Evolutionary conservation across 2,888 invertebrate genomes (phyloP).

Genomic region (Plebejus anna): DNA sequence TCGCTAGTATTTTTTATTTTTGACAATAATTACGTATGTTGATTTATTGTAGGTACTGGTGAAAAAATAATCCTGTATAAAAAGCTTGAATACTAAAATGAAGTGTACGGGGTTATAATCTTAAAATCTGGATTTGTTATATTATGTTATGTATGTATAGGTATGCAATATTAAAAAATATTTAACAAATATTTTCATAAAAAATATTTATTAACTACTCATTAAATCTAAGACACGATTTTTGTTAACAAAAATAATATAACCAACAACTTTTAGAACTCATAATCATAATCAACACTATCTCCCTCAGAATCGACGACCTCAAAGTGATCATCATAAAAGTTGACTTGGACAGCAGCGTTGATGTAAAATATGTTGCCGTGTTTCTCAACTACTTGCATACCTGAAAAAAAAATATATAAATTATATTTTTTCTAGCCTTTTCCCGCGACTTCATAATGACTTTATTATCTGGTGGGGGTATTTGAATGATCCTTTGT

Average conservation of each 20-base stretch:
- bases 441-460: too few species aligned
- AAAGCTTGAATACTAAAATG: too few species aligned
- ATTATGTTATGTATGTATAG: neutral
- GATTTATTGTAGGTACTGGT: too few species aligned
- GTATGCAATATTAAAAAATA: neutral
- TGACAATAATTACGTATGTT: too few species aligned
- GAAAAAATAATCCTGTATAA: too few species aligned
- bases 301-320: slow-evolving; percentile 66
- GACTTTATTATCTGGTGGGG: too few species aligned
- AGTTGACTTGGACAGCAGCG: slow-evolving; percentile 60
- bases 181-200: neutral
- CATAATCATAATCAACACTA: slow-evolving; percentile 70
- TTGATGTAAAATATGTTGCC: slow-evolving; percentile 66
- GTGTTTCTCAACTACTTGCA: slow-evolving; percentile 55
- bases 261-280: slow-evolving; percentile 51
- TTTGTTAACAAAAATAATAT: neutral
- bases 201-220: slow-evolving; percentile 12
- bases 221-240: neutral
- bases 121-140: too few species aligned
- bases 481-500: too few species aligned
- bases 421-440: neutral
- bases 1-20: too few species aligned
- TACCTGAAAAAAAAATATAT: slow-evolving; percentile 48
- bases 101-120: too few species aligned
- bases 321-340: slow-evolving; percentile 62